Evolutionary conservation across 35 echinoderm and acorn worm genomes (phyloP), one percentile per base, ranked within the genome.

Genomic region (Apostichopus japonicus): DNA sequence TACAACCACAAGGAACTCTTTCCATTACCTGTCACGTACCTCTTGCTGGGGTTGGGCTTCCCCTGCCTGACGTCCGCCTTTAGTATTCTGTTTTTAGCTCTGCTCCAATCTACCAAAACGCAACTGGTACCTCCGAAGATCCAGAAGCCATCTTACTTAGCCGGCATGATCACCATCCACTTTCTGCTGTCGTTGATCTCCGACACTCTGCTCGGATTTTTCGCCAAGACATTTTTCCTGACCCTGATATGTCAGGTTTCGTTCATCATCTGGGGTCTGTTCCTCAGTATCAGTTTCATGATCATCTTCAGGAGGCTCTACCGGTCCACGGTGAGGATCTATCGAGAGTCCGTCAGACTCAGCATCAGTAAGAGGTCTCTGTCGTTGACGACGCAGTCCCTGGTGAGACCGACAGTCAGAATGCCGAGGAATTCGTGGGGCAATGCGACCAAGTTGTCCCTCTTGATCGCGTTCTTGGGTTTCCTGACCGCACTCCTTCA

Each of bases 11-110:
- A 96, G 81, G 27, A 23, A 6, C 78, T 95, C 9, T 96, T 93
- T 17, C 93, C 95, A 0, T 22, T 80, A 54, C 84, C 95, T 5
- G 80, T 96, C 2, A 87, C 95, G 7, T 99, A 99, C 73, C 19
- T 99, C 22, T 79, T 99, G 51, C 92, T 96, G 27, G 95, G 97
- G 53, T 80, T 96, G 79, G 97, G 97, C 51, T 99, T 99, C 75
- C 97, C 97, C 0, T 99, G 97, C 78, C 86, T 99, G 6, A 96
- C 97, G 11, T 99, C 97, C 9, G 95, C 97, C 3, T 99, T 99
- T 65, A 99, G 97, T 90, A 99, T 99, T 88, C 83, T 99, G 33
- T 96, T 96, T 72, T 65, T 99, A 63, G 97, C 97, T 14, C 58
- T 99, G 17, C 80, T 99, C 53, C 93, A 96, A 15, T 96, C 97